A percentile compares a stretch with the other conserved stretches of the same genome.
Evolutionary conservation across 2,113 vertebrate genomes (phyloP).

Genomic region (Hippopotamus amphibius): DNA sequence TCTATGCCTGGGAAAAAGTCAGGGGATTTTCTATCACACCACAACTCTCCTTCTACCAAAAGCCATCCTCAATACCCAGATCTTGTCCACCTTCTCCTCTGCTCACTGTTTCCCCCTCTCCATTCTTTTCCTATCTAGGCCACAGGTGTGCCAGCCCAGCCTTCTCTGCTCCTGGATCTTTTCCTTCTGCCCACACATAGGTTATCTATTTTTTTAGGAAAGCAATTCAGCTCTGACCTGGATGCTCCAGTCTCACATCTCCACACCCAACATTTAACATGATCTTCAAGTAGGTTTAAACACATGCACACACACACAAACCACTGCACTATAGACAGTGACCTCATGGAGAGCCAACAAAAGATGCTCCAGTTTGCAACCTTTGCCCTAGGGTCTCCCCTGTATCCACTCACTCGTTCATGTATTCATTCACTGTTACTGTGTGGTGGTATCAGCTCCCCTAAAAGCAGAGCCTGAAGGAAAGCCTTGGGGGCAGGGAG

Average conservation of each 20-base stretch:
- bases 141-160: not conserved
- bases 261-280: not conserved
- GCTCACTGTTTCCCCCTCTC: not conserved
- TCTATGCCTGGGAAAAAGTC: not conserved
- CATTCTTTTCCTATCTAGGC: not conserved
- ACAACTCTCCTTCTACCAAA: not conserved
- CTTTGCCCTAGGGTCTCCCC: not conserved
- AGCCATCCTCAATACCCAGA: not conserved
- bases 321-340: not conserved
- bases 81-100: not conserved
- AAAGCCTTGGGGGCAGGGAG: not conserved
- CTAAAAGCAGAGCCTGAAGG: not conserved
- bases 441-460: not conserved
- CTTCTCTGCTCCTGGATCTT: not conserved
- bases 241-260: not conserved
- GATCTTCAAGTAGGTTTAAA: not conserved
- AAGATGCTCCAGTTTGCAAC: not conserved
- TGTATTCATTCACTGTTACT: not conserved
- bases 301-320: not conserved
- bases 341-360: not conserved
- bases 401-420: not conserved
- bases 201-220: not conserved
- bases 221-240: not conserved
- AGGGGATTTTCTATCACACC: not conserved
- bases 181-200: not conserved